Evolutionary conservation across 2,888 invertebrate genomes (phyloP).

Genomic region (Xestia ashworthii): DNA sequence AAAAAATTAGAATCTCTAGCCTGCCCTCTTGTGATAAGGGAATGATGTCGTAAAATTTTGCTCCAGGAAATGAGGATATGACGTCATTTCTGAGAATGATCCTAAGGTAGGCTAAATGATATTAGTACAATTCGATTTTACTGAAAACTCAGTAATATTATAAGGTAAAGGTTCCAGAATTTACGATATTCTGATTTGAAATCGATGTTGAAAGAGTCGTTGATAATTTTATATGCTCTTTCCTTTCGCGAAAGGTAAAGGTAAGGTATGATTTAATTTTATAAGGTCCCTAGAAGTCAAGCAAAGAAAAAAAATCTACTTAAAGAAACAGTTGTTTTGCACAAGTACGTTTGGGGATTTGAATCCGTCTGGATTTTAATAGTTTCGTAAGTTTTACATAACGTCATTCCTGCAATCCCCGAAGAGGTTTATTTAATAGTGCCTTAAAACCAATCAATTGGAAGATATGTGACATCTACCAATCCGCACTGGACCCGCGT

Average conservation of each 20-base stretch:
- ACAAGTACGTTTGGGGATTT: background rate
- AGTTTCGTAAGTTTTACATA: background rate
- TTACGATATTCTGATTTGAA: conserved; percentile 52
- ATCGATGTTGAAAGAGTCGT: conserved; percentile 23
- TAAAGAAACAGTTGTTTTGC: background rate
- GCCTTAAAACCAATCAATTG: too few relatives aligned
- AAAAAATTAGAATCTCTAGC: conserved; percentile 69
- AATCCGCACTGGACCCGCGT: too few relatives aligned
- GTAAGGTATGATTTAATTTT: conserved; percentile 14
- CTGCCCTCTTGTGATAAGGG: conserved; percentile 74
- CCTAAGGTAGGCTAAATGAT: conserved; percentile 61
- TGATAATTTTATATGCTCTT: conserved; percentile 33
- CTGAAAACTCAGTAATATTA: conserved; percentile 40
- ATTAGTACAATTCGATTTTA: conserved; percentile 61
- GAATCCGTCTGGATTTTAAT: background rate
- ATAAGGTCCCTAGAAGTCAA: background rate
- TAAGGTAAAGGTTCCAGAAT: conserved; percentile 30
- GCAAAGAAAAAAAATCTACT: background rate
- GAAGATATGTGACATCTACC: too few relatives aligned
- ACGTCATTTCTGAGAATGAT: conserved; percentile 64
- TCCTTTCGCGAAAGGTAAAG: conserved; percentile 17
- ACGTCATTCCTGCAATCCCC: background rate
- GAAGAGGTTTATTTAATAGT: background rate
- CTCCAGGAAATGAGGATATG: conserved; percentile 71
- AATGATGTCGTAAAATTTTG: conserved; percentile 77